phyloP scores from a whole-genome alignment of 2,797 vertebrate species.

The Brotula barbata region DNA sequence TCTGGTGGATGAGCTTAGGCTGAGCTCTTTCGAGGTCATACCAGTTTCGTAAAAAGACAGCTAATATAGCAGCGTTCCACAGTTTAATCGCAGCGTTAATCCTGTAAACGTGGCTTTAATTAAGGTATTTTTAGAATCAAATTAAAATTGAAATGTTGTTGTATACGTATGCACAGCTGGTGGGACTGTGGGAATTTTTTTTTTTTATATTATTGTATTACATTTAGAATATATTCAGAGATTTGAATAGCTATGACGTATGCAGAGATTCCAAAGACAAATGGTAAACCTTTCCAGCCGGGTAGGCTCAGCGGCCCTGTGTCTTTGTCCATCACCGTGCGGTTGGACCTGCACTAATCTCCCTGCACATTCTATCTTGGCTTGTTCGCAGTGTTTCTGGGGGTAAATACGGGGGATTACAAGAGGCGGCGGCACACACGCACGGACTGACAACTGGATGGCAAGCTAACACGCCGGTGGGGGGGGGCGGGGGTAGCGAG shows the following conservation, averaged over 20 bases:
- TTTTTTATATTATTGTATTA: no score
- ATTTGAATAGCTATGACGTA: neutral
- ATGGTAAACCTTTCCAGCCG: neutral
- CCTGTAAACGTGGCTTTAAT: conserved; percentile 61
- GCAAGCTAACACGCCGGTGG: conserved; percentile 33
- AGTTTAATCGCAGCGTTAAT: conserved; percentile 60
- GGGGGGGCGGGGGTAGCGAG: conserved; percentile 25
- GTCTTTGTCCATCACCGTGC: conserved; percentile 10
- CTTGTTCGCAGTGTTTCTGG: conserved; percentile 42
- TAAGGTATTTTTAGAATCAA: conserved; percentile 42
- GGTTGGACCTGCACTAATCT: conserved; percentile 56
- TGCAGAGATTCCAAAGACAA: neutral
- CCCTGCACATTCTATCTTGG: conserved; percentile 23
- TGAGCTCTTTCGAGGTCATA: conserved; percentile 54
- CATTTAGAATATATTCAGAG: no score
- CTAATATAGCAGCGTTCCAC: conserved; percentile 53
- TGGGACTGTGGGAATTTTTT: neutral
- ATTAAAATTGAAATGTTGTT: conserved; percentile 3
- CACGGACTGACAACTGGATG: conserved; percentile 43
- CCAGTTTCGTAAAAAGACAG: conserved; percentile 35
- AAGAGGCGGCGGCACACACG: conserved; percentile 28
- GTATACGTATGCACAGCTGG: neutral
- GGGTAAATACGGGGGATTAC: conserved; percentile 64
- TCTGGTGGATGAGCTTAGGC: conserved; percentile 15
- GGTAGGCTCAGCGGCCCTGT: neutral